Percentiles rank a stretch among this genome's conserved stretches.
Conservation (phyloP, 1,140 invertebrate species). For the Zaprionus ornatus region DNA sequence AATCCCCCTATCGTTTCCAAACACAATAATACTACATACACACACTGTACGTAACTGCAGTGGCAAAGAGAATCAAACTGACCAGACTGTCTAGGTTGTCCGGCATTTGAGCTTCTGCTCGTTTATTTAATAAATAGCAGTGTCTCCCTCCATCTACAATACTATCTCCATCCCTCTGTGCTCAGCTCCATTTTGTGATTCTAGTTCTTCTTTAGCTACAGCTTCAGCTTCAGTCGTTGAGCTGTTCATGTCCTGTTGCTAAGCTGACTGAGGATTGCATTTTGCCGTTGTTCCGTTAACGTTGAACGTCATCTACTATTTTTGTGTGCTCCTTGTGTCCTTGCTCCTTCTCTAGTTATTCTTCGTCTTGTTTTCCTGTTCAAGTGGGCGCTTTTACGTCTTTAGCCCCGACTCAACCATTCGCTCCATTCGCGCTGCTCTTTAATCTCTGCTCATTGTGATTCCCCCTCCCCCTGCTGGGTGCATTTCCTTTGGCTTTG, state of each 20-base stretch:
- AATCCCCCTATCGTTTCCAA: neutral
- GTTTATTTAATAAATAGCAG: constrained; percentile 59
- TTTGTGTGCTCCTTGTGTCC: constrained; percentile 39
- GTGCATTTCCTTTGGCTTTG: constrained; percentile 54
- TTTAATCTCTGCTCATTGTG: constrained; percentile 53
- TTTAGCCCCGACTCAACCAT: constrained; percentile 3
- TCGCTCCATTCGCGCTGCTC: constrained; percentile 30
- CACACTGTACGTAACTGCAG: neutral
- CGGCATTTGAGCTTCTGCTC: constrained; percentile 29
- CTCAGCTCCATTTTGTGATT: neutral
- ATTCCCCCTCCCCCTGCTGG: constrained; percentile 27
- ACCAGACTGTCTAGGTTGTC: constrained; percentile 35
- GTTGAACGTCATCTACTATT: constrained; percentile 30
- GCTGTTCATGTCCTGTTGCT: constrained; percentile 17
- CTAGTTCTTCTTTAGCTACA: neutral
- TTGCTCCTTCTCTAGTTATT: neutral
- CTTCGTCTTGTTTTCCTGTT: constrained; percentile 2
- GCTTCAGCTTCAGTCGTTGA: constrained; percentile 8
- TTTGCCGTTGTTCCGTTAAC: constrained; percentile 35
- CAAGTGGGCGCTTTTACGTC: constrained; percentile 21
- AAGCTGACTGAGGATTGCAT: constrained; percentile 41
- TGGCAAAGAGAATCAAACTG: constrained; percentile 27
- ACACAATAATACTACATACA: neutral
- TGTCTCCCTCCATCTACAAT: neutral
- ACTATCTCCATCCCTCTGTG: too few relatives aligned